A percentile compares a stretch with the other conserved stretches of the same genome.
These are phyloP conservation scores for Leptinotarsa undecemlineata DNA, from an alignment of 1,140 invertebrate genomes.

Conservation along the genomic window DNA sequence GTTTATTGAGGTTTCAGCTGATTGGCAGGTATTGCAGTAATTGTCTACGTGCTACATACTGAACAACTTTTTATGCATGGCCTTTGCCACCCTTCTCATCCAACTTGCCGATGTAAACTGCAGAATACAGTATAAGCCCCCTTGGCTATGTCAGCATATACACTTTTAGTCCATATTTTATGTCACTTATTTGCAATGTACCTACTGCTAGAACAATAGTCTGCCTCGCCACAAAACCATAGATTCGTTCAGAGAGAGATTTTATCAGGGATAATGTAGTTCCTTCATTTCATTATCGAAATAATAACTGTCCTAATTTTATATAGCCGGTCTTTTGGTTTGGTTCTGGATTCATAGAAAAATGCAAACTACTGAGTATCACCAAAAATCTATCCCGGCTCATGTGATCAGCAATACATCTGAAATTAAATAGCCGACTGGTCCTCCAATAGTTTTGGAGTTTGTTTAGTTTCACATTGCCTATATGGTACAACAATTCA, in stretches of 20 bases:
- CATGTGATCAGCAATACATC: too few species aligned
- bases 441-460: too few species aligned
- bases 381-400: too few species aligned
- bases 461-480: too few species aligned
- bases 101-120: constrained; percentile 11
- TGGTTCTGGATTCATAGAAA: too few species aligned
- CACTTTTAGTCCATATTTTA: constrained; percentile 29
- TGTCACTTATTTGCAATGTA: constrained; percentile 29
- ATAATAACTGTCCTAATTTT: too few species aligned
- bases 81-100: constrained; percentile 32
- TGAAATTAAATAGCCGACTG: too few species aligned
- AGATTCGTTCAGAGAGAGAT: constrained; percentile 31
- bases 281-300: too few species aligned
- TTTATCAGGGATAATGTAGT: too few species aligned
- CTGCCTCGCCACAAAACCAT: constrained; percentile 35
- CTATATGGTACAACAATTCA: too few species aligned
- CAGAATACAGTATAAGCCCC: constrained; percentile 19
- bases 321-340: too few species aligned
- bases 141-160: constrained; percentile 30
- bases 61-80: constrained; percentile 41
- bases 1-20: constrained; percentile 3
- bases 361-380: too few species aligned
- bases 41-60: constrained; percentile 35
- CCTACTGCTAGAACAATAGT: constrained; percentile 21
- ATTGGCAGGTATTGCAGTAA: constrained; percentile 18